Percentiles rank a stretch among this genome's conserved stretches.
These are phyloP conservation scores for Drosophila burlai DNA, from an alignment of 1,140 invertebrate species.

Conservation along the genomic window DNA sequence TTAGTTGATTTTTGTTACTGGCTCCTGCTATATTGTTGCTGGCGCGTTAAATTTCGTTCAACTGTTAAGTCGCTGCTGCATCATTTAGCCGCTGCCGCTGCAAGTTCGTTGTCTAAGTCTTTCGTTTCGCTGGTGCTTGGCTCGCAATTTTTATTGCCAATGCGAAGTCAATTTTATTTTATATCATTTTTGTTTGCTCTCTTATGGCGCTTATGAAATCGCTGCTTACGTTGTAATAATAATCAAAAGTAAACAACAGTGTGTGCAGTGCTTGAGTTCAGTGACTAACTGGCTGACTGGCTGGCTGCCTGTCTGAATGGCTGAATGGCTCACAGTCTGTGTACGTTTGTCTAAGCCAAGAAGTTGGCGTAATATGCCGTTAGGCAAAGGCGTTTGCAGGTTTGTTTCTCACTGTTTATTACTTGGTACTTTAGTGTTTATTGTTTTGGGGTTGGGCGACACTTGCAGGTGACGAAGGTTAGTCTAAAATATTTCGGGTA, in stretches of 20 bases:
- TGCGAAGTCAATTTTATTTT: slow-evolving; percentile 35
- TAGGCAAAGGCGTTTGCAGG: slow-evolving; percentile 28
- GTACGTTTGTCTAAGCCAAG: slow-evolving; percentile 9
- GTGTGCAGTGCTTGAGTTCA: slow-evolving; percentile 21
- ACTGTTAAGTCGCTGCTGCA: slow-evolving; percentile 53
- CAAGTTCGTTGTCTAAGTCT: slow-evolving; percentile 76
- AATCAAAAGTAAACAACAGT: slow-evolving; percentile 49
- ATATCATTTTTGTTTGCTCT: slow-evolving; percentile 36
- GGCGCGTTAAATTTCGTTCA: slow-evolving; percentile 75
- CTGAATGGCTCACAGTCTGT: neutral
- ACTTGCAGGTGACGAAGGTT: slow-evolving; percentile 35
- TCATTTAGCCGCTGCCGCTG: slow-evolving; percentile 29
- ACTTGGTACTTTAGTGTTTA: slow-evolving; percentile 33
- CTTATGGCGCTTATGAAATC: slow-evolving; percentile 45
- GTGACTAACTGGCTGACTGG: slow-evolving; percentile 38
- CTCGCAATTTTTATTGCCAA: slow-evolving; percentile 63
- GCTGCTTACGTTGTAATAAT: slow-evolving; percentile 33
- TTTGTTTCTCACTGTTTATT: slow-evolving; percentile 31
- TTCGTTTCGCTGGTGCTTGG: slow-evolving; percentile 43
- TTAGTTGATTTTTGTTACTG: slow-evolving; percentile 60
- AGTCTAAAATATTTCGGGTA: slow-evolving; percentile 14
- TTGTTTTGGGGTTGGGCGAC: slow-evolving; percentile 47
- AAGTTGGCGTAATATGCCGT: slow-evolving; percentile 48
- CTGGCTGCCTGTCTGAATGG: neutral
- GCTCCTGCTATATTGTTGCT: slow-evolving; percentile 40